These are phyloP conservation scores for Heteromormyrus szaboi DNA, from an alignment of 2,797 vertebrate genomes.

Conservation along the genomic window DNA sequence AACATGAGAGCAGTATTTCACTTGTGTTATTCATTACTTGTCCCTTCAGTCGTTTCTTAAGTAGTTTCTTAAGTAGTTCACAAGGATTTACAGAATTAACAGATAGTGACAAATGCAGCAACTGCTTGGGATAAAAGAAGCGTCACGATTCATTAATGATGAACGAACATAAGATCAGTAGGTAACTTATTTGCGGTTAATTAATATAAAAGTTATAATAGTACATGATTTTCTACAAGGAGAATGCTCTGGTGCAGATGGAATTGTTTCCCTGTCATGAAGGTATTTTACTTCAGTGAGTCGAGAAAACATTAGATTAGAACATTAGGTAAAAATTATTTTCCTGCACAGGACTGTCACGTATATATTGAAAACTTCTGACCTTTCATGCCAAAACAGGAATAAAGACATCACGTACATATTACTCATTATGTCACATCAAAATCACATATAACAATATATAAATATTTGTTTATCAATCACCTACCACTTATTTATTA, in stretches of 20 bases:
- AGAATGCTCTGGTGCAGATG: constrained; percentile 49
- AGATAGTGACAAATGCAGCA: neutral
- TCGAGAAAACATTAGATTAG: constrained; percentile 38
- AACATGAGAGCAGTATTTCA: neutral
- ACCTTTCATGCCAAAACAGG: neutral
- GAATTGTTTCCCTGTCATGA: constrained; percentile 41
- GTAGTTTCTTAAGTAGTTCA: neutral
- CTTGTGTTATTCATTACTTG: neutral
- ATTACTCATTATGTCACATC: neutral
- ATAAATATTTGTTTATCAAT: neutral
- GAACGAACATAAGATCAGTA: neutral
- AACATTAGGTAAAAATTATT: neutral
- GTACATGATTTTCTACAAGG: constrained; percentile 48
- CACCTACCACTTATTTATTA: neutral
- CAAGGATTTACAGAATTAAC: neutral
- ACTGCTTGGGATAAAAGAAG: neutral
- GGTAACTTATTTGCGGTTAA: neutral
- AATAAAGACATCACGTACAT: neutral
- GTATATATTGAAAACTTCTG: neutral
- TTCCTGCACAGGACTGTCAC: neutral
- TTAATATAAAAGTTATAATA: neutral
- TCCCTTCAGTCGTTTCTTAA: neutral
- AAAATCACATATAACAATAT: neutral
- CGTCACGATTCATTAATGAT: neutral
- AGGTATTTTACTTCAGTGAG: constrained; percentile 32